Base-by-base conservation (phyloP, 2,888 invertebrate genomes). In the Leptinotarsa rubiginosa region DNA sequence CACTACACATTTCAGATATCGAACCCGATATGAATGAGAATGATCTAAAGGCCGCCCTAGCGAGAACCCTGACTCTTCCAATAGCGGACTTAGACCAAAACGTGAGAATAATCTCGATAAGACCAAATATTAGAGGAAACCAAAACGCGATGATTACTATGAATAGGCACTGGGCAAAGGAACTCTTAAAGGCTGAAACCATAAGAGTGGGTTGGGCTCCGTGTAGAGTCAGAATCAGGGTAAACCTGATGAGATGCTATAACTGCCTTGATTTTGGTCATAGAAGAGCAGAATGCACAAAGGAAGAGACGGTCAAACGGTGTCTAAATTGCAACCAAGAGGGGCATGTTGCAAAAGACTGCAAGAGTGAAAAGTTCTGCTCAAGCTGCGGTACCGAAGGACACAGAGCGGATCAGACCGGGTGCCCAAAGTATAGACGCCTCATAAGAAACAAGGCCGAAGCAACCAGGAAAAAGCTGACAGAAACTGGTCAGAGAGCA, bases 181-280 rank as follows among this genome's bases (percentile, higher is more conserved):
- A 65, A 22, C 41, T 65, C 1, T 13, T 65, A 7, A 65, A 65
- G 31, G n/a, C 65, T 25, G 65, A 41, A 25, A 31, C n/a, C 41
- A 22, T 65, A 12, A 65, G 41, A 65, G 31, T 31, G 10, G 41
- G 65, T 12, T 65, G 65, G 65, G 41, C 31, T 25, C 31, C 41
- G 31, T 25, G 65, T 31, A 25, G 65, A n/a, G 65, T 41, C 7
- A 41, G 65, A 65, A n/a, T 12, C 10, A 22, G 65, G 25, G 16
- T 65, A 2, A 65, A 65, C 31, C 25, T 65, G 31, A 25, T 25
- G n/a, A 25, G 65, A 31, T 65, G 65, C 31, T 65, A 65, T 7
- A 65, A 41, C 25, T 65, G 65, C 31, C n/a, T 65, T 16, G 65
- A 31, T n/a, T 65, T 65, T n/a, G 65, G 31, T 22, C 47, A 65